Percentiles rank a stretch among this genome's conserved stretches.
Conservation (phyloP, 2,113 vertebrate genomes). For the Lepus timidus region DNA sequence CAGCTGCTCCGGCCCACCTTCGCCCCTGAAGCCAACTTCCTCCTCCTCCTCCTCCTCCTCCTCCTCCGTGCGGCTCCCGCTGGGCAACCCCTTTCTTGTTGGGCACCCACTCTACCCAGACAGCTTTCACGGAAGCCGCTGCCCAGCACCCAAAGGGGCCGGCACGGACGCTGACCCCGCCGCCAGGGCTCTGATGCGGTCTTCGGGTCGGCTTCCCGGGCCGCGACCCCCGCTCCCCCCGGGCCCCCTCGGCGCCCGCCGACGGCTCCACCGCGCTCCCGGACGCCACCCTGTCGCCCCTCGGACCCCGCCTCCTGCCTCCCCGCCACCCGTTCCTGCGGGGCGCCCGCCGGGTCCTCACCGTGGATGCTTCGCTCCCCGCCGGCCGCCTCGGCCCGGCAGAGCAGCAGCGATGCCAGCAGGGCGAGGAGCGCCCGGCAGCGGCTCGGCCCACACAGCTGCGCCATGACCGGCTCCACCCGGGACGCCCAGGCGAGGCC, state of each 20-base stretch:
- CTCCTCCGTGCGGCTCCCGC: neutral
- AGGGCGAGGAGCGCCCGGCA: slow-evolving; percentile 58
- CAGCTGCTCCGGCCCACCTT: neutral
- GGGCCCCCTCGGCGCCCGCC: neutral
- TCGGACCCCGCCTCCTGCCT: neutral
- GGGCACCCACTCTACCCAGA: neutral
- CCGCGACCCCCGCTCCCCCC: neutral
- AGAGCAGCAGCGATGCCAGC: slow-evolving; percentile 60
- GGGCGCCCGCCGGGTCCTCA: slow-evolving; percentile 46
- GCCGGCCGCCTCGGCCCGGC: slow-evolving; percentile 29
- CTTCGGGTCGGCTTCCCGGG: too few species aligned
- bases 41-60: too few species aligned
- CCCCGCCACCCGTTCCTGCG: neutral
- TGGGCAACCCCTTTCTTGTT: neutral
- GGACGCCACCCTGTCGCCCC: neutral
- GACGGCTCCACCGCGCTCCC: neutral
- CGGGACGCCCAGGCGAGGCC: neutral
- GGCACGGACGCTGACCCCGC: neutral
- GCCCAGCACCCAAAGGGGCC: neutral
- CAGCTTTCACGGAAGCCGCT: neutral
- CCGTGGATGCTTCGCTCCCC: slow-evolving; percentile 53
- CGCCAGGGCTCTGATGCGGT: neutral
- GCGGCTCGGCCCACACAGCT: neutral
- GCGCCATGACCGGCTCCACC: slow-evolving; percentile 42
- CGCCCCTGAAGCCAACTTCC: too few species aligned